Evolutionary conservation across 2,797 vertebrate species (phyloP), one percentile per base, ranked within the genome.

Genomic region (Buphagus erythrorhynchus): DNA sequence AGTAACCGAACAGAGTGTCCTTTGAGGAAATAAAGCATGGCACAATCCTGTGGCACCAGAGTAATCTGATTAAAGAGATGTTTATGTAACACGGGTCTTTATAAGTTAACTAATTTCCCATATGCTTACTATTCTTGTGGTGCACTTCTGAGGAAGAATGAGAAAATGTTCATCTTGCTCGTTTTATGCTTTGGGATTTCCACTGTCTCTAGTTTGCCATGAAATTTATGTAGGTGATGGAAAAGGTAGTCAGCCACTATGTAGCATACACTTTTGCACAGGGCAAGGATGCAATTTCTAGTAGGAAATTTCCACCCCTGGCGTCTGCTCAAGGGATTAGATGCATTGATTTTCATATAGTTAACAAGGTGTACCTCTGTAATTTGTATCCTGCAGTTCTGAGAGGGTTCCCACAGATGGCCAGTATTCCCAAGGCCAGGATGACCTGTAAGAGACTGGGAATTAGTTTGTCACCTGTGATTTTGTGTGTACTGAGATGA

Each of bases 1-100:
- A 97, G 97, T 98, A 97, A 97, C 96, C 2, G 90, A 96, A 97
- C 96, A 97, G 68, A 0, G 1, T 96, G 97, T 98, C 96, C 97
- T 97, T 96, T 90, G 88, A 97, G 95, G 89, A 96, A 89, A 93
- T 95, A 91, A 96, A 96, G 46, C 77, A 84, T 40, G 57, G 84
- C 71, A 92, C 75, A 96, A 86, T 96, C 78, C 82, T 8, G 5
- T 85, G 81, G 88, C 49, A 67, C 95, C 92, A 91, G 74, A 89
- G 91, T 93, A 96, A 91, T 96, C 90, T 95, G 88, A 91, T 97
- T 95, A 96, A 94, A 84, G 72, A 94, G 68, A 78, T 92, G 89
- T 94, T 95, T 94, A 87, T 81, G 96, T 85, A 95, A 90, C 66
- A 84, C 22, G 36, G 78, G 24, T 92, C 91, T 92, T 86, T 77